Evolutionary conservation across 2,113 vertebrate genomes (phyloP), one percentile per base, ranked within the genome.

Genomic region (Peucedramus taeniatus): DNA sequence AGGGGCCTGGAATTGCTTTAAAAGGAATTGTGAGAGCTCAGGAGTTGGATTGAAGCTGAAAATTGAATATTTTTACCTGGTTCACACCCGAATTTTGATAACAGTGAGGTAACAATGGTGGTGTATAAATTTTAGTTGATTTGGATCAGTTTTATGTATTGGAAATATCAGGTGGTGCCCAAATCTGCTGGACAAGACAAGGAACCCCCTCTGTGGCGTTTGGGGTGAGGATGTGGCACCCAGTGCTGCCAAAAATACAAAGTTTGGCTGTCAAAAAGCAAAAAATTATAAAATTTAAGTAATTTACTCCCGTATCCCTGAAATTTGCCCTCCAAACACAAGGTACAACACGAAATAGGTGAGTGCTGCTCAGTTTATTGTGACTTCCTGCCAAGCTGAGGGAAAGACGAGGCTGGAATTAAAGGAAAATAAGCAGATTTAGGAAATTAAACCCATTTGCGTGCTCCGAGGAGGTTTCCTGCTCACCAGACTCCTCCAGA

Each of bases 101-200:
- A 9, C 3, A n/a, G 39, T 0, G 27, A 28, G 50, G 6, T 7
- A 16, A 28, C 0, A 28, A 24, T 0, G 0, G 10, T 18, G 20
- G 2, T 2, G 30, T 6, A 0, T 28, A 5, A 39, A 6, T 21
- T 21, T 56, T 9, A 18, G 24, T 15, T 30, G 22, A 2, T 24
- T n/a, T 31, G 8, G 18, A 2, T 5, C 24, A 5, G 37, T n/a
- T 60, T 76, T 9, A 15, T 18, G 7, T 23, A 13, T 23, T 39
- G 44, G 18, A 64, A 39, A 20, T 1, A 56, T 17, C 57, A 19
- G 42, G 31, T 5, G 4, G 17, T 8, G 86, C 4, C 11, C 10
- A 13, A 1, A 4, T 11, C 81, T 6, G n/a, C 3, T 4, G 14
- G 47, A 7, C 39, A 5, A 82, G 65, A 66, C 7, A 21, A 87